Base-by-base conservation (phyloP, 2,888 invertebrate genomes). In the Parnassius glacialis region DNA sequence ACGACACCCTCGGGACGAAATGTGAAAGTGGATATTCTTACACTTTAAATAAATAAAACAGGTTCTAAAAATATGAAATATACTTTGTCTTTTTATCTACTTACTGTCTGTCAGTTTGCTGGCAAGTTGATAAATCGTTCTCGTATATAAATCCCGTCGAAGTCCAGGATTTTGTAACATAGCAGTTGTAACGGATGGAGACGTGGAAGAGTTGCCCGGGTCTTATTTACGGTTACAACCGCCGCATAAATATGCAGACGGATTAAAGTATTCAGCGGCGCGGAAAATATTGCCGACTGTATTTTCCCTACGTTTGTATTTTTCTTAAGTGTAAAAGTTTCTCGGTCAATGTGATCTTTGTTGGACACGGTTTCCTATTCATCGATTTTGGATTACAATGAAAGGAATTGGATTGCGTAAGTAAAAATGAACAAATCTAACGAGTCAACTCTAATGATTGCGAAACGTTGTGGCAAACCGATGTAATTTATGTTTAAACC, bases 171-270 rank as follows among this genome's bases (percentile, higher is more conserved):
- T 76, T 76, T 74, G 67, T 59, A 82, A 83, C 83, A 87, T 80
- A 78, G 77, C 77, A 77, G 79, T 82, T 83, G 80, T 83, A 87
- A 85, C 81, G 81, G 84, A 85, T 84, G 84, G 80, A 80, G 80
- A 78, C 80, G 53, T 81, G 79, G 76, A 74, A 78, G 80, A 84
- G 80, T 82, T 83, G 70, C 72, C 73, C 70, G 68, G 71, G 76
- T 76, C 78, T 85, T 87, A 84, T 87, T 85, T 84, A 80, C 78
- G 74, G 76, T 77, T 74, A 73, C 73, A 73, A 70, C 78, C 73
- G 73, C 76, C 73, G 75, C 78, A 82, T 86, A 85, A 85, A 85
- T 81, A 85, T 76, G 79, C 71, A 72, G 70, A 71, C 67, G 78
- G 83, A 85, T 85, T 84, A 84, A 84, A 85, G 82, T 82, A 82